Evolutionary conservation across 2,888 invertebrate species (phyloP), one percentile per base, ranked within the genome.

Genomic region (Coleophora deauratella): DNA sequence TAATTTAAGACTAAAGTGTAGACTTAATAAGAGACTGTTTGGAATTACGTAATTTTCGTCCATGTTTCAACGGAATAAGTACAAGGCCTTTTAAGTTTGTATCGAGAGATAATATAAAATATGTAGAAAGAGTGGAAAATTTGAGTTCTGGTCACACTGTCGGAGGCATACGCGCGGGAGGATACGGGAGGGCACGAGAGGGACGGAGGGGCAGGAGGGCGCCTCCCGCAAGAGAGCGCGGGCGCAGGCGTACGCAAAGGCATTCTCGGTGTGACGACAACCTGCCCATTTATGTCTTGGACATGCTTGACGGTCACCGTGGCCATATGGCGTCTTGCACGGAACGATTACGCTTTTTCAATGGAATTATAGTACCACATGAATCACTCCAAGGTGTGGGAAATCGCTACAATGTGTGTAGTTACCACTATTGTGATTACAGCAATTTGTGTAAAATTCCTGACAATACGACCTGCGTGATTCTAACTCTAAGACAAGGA

Each of bases 271-370:
- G 77, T 81, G 81, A 84, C 80, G 80, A 81, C 76, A 77, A 71
- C 72, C 65, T 82, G 80, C 80, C 84, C 84, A 84, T 85, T 84
- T 85, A 82, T 72, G 84, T 80, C 77, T 78, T 79, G 77, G 80
- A 81, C 72, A 82, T 75, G 80, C 81, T 73, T 71, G 77, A 70
- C 67, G 77, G 79, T 61, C 74, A 70, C 68, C 57, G 57, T 70
- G 65, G 69, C 84, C 84, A 85, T 85, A 84, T 84, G 84, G 84
- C 70, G 66, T 63, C 72, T 64, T 69, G 65, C 62, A 62, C 63
- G 65, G 58, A 43, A 59, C 58, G 62, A 73, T 73, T 74, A 70
- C 54, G 55, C 59, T 67, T 62, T 71, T 73, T 71, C 70, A 69
- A 71, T 67, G 73, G 69, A 66, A 68, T 62, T 54, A 60, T 72